Conservation (phyloP, 2,113 vertebrate species). For the Fregetta grallaria region DNA sequence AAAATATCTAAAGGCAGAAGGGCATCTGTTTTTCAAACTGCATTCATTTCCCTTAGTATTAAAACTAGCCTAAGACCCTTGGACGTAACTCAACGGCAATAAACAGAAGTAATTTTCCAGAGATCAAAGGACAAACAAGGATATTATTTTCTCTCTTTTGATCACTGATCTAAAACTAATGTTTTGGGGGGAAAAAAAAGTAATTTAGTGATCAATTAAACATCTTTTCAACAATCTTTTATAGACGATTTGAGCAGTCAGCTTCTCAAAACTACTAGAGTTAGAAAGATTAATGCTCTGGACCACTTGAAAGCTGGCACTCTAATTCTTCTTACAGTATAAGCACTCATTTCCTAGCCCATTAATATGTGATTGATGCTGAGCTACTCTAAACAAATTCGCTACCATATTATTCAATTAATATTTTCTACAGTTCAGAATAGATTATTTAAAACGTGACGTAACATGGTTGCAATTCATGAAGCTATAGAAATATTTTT, state of each 20-base stretch:
- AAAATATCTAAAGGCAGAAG: slow-evolving; percentile 5
- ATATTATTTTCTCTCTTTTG: slow-evolving; percentile 10
- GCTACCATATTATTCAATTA: background rate
- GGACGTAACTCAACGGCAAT: background rate
- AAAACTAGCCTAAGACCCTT: background rate
- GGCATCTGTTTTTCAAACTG: slow-evolving; percentile 25
- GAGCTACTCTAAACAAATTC: slow-evolving; percentile 54
- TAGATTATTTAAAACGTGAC: background rate
- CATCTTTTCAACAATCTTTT: slow-evolving; percentile 11
- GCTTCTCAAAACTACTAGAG: slow-evolving; percentile 15
- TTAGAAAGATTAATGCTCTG: slow-evolving; percentile 52
- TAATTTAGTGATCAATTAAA: slow-evolving; percentile 42
- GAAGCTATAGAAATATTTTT: background rate
- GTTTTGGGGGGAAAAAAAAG: background rate
- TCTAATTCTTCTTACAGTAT: slow-evolving; percentile 41
- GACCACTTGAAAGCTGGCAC: slow-evolving; percentile 51
- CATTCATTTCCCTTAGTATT: background rate
- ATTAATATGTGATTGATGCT: slow-evolving; percentile 42
- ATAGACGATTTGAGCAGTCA: slow-evolving; percentile 13
- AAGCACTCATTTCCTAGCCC: slow-evolving; percentile 49
- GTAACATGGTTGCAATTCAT: background rate
- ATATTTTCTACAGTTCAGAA: slow-evolving; percentile 12
- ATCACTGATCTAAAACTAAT: slow-evolving; percentile 17
- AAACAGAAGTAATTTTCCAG: background rate
- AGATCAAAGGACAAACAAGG: slow-evolving; percentile 9